Evolutionary conservation across 2,113 vertebrate species (phyloP), one percentile per base, ranked within the genome.

Genomic region (Sinocyclocheilus anshuiensis): DNA sequence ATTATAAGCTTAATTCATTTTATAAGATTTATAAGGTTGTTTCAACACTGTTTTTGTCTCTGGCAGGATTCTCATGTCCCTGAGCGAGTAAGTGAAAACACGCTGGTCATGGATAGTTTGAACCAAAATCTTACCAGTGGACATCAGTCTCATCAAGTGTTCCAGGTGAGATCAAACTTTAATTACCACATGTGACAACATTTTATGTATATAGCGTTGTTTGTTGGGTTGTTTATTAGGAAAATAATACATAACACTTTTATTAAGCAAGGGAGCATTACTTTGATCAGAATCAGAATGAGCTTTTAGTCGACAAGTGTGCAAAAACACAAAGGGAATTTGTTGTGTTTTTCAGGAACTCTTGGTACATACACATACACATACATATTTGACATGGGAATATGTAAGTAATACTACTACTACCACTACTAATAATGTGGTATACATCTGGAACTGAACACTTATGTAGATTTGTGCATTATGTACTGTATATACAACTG

Each of bases 21-120:
- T 2, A 18, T 33, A 69, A 5, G 4, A 15, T 75, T 8, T 24
- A 12, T 26, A 8, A 75, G 22, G 22, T 72, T 20, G 42, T 42
- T 15, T 24, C 6, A 48, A 16, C 42, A 26, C n/a, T 77, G 16
- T 55, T 55, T 77, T 77, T 55, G 7, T 77, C 24, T 36, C 18
- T 61, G 15, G 22, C 89, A 96, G 95, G 94, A 95, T 74, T 86
- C 92, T 86, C 90, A 94, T 91, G 92, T 84, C 83, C 89, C 92
- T 4, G 93, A 88, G 79, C 91, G 76, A 85, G 91, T 76, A 15
- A 89, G 81, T 61, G 92, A 93, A 86, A 91, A 79, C 88, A 83
- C 90, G 55, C 88, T 82, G 88, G 91, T 92, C 90, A 95, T 95
- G 94, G 94, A 95, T 85, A 91, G 84, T 53, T 87, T 95, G 83